Conservation (phyloP, 2,888 invertebrate species). For the Erebia palarica region DNA sequence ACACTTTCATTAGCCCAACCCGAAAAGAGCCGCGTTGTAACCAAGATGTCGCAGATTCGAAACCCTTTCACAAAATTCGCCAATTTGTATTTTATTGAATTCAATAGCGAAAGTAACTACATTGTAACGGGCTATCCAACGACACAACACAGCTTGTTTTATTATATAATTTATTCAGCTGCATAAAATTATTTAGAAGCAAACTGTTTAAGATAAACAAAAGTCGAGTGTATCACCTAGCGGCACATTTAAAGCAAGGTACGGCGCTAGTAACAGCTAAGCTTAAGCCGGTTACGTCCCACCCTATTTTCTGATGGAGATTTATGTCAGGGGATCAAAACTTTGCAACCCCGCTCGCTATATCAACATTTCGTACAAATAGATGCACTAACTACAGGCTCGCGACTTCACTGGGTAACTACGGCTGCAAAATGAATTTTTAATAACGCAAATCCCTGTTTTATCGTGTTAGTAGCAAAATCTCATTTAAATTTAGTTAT, state of each 20-base stretch:
- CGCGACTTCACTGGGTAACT: slow-evolving; percentile 5
- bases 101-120: too few species aligned
- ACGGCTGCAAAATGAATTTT: slow-evolving; percentile 8
- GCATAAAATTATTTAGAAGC: not conserved
- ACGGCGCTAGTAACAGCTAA: slow-evolving; percentile 79
- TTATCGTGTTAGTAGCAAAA: not conserved
- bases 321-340: slow-evolving; percentile 82
- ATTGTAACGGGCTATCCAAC: too few species aligned
- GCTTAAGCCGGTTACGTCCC: slow-evolving; percentile 82
- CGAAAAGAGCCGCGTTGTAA: too few species aligned
- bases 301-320: slow-evolving; percentile 82
- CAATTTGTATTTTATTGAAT: too few species aligned
- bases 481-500: too few species aligned
- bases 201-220: slow-evolving; percentile 17
- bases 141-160: too few species aligned
- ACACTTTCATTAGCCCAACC: too few species aligned
- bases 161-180: too few species aligned
- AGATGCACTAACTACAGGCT: slow-evolving; percentile 25
- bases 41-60: too few species aligned
- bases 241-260: slow-evolving; percentile 76
- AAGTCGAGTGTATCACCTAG: slow-evolving; percentile 17
- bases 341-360: slow-evolving; percentile 69
- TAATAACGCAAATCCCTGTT: not conserved
- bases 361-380: slow-evolving; percentile 38
- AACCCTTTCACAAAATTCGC: too few species aligned